Conservation (phyloP, 2,888 invertebrate genomes). For the Oscheius sp. region DNA sequence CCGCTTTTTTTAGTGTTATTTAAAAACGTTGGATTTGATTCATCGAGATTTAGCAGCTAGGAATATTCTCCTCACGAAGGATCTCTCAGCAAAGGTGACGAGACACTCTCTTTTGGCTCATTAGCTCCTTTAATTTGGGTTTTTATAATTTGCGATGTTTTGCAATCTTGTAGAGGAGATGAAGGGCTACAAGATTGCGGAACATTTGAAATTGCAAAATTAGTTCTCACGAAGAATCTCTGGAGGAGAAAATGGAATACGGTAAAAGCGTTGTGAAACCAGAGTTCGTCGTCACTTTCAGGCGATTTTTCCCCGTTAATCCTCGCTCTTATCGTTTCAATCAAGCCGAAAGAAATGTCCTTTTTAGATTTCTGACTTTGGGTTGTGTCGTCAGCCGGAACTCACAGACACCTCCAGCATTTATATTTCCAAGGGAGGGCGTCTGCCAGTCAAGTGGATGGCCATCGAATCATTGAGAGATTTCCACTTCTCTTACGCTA, state of each 20-base stretch:
- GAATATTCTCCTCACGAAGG: not conserved
- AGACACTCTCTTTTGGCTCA: too few species aligned
- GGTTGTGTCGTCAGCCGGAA: conserved; percentile 14
- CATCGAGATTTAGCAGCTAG: conserved; percentile 14
- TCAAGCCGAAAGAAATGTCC: not conserved
- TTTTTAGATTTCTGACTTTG: conserved; percentile 14
- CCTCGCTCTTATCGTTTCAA: not conserved
- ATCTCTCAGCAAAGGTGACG: not conserved
- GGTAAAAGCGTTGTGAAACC: too few species aligned
- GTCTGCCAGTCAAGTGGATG: conserved; percentile 19
- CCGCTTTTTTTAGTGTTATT: not conserved
- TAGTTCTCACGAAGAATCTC: too few species aligned
- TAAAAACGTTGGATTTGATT: conserved; percentile 6
- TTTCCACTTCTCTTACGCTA: conserved; percentile 14
- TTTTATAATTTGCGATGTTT: too few species aligned
- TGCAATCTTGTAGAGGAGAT: too few species aligned
- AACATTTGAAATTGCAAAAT: too few species aligned
- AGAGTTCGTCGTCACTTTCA: too few species aligned
- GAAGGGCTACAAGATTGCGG: too few species aligned
- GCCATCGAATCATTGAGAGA: not conserved
- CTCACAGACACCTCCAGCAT: not conserved
- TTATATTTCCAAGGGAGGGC: conserved; percentile 11
- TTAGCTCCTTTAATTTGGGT: too few species aligned
- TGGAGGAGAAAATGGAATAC: too few species aligned
- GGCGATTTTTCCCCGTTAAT: too few species aligned